phyloP scores from a whole-genome alignment of 1,140 invertebrate genomes.

The Tetranychus urticae region DNA sequence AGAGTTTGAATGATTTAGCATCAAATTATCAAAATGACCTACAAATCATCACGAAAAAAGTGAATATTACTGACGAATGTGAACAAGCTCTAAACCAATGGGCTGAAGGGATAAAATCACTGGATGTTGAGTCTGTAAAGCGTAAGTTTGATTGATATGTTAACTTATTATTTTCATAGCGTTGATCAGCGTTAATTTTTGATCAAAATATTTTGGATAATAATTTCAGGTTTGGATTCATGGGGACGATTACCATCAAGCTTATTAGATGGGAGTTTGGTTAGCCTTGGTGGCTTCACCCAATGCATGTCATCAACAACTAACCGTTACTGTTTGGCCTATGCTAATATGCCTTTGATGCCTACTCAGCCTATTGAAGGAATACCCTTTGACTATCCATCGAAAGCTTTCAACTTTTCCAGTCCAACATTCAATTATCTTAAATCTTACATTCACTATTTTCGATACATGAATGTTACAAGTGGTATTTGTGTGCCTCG shows the following conservation, averaged over 20 bases:
- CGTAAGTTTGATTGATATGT: not conserved
- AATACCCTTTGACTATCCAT: not conserved
- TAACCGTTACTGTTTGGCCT: not conserved
- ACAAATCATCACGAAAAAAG: not conserved
- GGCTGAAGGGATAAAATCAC: not conserved
- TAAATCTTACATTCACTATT: not conserved
- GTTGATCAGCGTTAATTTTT: no score
- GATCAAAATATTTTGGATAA: no score
- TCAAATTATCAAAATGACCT: not conserved
- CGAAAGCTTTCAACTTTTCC: not conserved
- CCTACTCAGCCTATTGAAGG: not conserved
- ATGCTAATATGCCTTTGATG: not conserved
- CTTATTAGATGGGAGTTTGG: not conserved
- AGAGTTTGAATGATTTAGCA: not conserved
- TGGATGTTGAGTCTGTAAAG: not conserved
- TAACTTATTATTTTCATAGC: no score
- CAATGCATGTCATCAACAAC: not conserved
- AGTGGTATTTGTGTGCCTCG: not conserved
- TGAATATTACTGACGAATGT: not conserved
- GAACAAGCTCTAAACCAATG: not conserved
- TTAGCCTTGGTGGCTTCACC: not conserved
- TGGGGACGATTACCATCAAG: not conserved
- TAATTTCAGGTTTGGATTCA: not conserved
- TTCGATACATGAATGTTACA: not conserved
- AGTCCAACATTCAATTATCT: not conserved